Base-by-base conservation (phyloP, 1,140 invertebrate species). In the Proales similis region DNA sequence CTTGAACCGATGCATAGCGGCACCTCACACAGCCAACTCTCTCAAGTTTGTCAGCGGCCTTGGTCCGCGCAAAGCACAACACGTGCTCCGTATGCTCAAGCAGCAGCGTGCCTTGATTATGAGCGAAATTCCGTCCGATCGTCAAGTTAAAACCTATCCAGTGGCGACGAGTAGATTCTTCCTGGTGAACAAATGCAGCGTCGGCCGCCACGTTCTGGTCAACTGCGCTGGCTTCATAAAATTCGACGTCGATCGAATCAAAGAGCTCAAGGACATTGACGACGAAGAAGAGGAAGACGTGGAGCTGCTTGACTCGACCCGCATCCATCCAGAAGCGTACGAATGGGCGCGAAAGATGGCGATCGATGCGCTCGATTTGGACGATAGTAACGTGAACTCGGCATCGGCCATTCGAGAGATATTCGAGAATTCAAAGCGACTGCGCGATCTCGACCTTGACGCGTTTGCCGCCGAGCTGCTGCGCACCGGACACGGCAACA, bases 281-380 rank as follows among this genome's bases (percentile, higher is more conserved):
- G 30, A 63, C 24, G 57, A 45, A 6, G 20, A 46, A 45, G 32
- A 94, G 69, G 84, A 86, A 0, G 92, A 93, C 68, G 87, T 94
- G 0, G 91, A 97, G 80, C 90, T 97, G 0, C 75, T 99, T 3
- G 95, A 99, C 72, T 91, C 91, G 0, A 95, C 95, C 0, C 80
- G 95, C 65, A 91, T 99, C 0, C 95, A 99, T 79, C 94, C 94
- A 0, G 95, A 99, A 77, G 92, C 90, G 0, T 99, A 98, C 69
- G 94, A 98, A 73, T 97, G 93, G 93, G 95, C 95, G 0, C 78
- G 92, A 19, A 99, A 99, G 79, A 99, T 99, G 93, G 95, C 94
- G 3, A 90, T 97, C 0, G 95, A 99, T 79, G 95, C 95, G 5
- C 77, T 98, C 9, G 95, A 99, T 67, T 95, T 96, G 67, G 93